These are phyloP conservation scores for Neelides sp. DNA, from an alignment of 1,140 invertebrate species.

Conservation along the genomic window DNA sequence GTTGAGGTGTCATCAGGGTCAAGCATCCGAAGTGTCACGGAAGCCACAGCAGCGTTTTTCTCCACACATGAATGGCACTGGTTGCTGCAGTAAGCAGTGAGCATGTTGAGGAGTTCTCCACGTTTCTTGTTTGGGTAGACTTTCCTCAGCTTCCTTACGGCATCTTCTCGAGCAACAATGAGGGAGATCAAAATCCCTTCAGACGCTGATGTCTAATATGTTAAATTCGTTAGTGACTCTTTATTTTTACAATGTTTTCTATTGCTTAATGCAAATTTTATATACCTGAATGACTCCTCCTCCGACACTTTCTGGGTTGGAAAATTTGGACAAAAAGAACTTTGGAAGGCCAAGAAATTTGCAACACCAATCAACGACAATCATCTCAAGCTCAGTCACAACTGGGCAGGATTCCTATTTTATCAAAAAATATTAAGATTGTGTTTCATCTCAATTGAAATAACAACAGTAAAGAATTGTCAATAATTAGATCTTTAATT, in stretches of 20 bases:
- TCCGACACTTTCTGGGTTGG: slow-evolving; percentile 50
- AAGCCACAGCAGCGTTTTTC: slow-evolving; percentile 37
- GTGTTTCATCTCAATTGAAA: background rate
- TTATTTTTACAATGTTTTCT: background rate
- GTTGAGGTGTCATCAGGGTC: slow-evolving; percentile 1
- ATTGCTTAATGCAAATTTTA: background rate
- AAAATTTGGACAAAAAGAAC: slow-evolving; percentile 58
- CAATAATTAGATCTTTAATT: too few relatives aligned
- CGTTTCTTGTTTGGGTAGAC: slow-evolving; percentile 40
- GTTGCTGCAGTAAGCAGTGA: slow-evolving; percentile 40
- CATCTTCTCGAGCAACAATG: slow-evolving; percentile 40
- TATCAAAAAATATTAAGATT: background rate
- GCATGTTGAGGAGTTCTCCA: slow-evolving; percentile 39
- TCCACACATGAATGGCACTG: slow-evolving; percentile 87
- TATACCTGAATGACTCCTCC: slow-evolving; percentile 79
- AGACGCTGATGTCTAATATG: slow-evolving; percentile 41
- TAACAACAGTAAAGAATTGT: background rate
- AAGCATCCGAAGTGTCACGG: slow-evolving; percentile 7
- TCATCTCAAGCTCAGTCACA: slow-evolving; percentile 87
- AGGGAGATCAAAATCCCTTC: slow-evolving; percentile 44
- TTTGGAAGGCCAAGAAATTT: slow-evolving; percentile 74
- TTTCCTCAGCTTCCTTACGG: slow-evolving; percentile 38
- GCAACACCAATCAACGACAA: slow-evolving; percentile 88
- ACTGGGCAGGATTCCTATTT: slow-evolving; percentile 49
- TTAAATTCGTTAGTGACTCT: background rate